Conservation (phyloP, 2,888 invertebrate species). For the Leptinotarsa juncta region DNA sequence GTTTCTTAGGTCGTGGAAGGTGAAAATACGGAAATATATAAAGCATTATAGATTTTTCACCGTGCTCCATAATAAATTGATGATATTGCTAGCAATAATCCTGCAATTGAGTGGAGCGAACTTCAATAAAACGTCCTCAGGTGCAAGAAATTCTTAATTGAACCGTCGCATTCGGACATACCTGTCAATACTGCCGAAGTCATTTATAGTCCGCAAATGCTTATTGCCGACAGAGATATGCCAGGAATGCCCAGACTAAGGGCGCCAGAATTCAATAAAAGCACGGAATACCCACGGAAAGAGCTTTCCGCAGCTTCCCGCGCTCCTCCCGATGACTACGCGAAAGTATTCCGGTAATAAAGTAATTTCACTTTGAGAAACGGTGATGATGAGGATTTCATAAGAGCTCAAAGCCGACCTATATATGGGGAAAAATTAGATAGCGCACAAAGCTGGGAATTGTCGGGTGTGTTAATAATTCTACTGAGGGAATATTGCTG, state of each 20-base stretch:
- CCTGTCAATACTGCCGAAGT: conserved; percentile 53
- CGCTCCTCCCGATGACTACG: conserved; percentile 50
- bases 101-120: not conserved
- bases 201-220: conserved; percentile 56
- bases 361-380: conserved; percentile 47
- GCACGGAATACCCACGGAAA: conserved; percentile 48
- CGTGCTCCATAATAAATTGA: too few species aligned
- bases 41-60: too few species aligned
- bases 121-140: conserved; percentile 13
- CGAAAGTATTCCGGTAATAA: conserved; percentile 57
- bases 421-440: conserved; percentile 19
- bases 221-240: conserved; percentile 54
- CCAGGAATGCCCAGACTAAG: conserved; percentile 56
- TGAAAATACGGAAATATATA: too few species aligned
- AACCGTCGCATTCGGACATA: conserved; percentile 37
- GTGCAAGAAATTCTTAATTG: conserved; percentile 42
- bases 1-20: too few species aligned
- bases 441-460: not conserved
- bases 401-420: conserved; percentile 23
- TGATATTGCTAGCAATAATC: too few species aligned
- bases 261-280: conserved; percentile 60
- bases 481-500: too few species aligned
- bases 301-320: conserved; percentile 29
- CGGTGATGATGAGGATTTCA: conserved; percentile 33
- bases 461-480: conserved; percentile 7